Percentiles rank a stretch among this genome's conserved stretches.
These are phyloP conservation scores for Psilopogon haemacephalus DNA, from an alignment of 2,113 vertebrate genomes.

Conservation along the genomic window DNA sequence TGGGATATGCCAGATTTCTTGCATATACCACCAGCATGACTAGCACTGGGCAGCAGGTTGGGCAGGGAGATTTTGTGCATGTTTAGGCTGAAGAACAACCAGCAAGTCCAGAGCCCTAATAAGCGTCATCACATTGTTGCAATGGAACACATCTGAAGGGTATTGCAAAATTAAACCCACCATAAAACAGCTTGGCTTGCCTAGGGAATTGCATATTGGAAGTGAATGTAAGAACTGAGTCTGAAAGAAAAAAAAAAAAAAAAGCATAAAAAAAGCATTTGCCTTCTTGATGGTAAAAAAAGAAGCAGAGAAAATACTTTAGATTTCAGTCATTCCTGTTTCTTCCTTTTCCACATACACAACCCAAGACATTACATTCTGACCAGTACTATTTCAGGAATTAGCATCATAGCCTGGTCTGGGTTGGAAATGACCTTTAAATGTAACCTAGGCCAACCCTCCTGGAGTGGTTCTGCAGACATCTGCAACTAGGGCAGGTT, in stretches of 20 bases:
- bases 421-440: not conserved
- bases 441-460: not conserved
- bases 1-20: not conserved
- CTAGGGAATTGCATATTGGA: not conserved
- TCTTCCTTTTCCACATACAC: not conserved
- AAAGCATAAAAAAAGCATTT: not conserved
- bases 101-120: not conserved
- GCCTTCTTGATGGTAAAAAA: not conserved
- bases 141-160: not conserved
- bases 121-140: not conserved
- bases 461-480: not conserved
- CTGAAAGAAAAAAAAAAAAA: not conserved
- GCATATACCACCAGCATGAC: not conserved
- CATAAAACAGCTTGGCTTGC: not conserved
- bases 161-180: not conserved
- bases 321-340: not conserved
- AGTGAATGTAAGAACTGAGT: accelerated
- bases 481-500: not conserved
- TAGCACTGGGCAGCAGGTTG: not conserved
- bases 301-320: not conserved
- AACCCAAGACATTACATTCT: not conserved
- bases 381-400: not conserved
- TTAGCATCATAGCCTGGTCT: not conserved
- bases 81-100: not conserved
- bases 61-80: not conserved